Percentiles rank a stretch among this genome's conserved stretches.
Conservation (phyloP, 2,797 vertebrate genomes). For the Bradypodion ventrale region DNA sequence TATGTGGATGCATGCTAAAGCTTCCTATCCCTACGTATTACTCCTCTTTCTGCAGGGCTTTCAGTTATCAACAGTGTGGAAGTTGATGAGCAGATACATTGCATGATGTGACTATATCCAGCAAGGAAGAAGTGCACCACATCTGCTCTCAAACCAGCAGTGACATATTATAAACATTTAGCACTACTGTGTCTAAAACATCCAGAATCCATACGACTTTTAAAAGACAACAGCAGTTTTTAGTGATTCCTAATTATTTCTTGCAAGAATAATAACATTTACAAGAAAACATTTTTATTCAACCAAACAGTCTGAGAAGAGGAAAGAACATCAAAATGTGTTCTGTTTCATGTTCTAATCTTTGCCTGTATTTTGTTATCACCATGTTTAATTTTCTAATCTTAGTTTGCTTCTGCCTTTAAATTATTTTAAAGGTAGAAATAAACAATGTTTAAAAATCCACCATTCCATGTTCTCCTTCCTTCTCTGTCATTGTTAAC, state of each 20-base stretch:
- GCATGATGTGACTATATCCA: not conserved
- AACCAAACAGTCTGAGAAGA: not conserved
- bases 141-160: not conserved
- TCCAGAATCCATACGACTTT: not conserved
- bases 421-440: constrained; percentile 74
- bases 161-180: not conserved
- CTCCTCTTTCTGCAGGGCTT: not conserved
- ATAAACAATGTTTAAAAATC: constrained; percentile 71
- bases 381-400: constrained; percentile 68
- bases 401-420: constrained; percentile 55
- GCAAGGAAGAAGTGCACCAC: not conserved
- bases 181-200: not conserved
- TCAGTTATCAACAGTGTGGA: not conserved
- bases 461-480: constrained; percentile 61
- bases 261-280: not conserved
- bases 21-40: no score
- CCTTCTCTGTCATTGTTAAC: constrained; percentile 65
- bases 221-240: not conserved
- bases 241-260: constrained; percentile 1
- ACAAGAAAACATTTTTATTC: not conserved
- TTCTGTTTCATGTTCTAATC: constrained; percentile 51
- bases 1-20: not conserved
- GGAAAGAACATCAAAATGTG: not conserved
- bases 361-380: constrained; percentile 51
- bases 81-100: not conserved